These are phyloP conservation scores for Vespertilio murinus DNA, from an alignment of 2,797 vertebrate species.

Conservation along the genomic window DNA sequence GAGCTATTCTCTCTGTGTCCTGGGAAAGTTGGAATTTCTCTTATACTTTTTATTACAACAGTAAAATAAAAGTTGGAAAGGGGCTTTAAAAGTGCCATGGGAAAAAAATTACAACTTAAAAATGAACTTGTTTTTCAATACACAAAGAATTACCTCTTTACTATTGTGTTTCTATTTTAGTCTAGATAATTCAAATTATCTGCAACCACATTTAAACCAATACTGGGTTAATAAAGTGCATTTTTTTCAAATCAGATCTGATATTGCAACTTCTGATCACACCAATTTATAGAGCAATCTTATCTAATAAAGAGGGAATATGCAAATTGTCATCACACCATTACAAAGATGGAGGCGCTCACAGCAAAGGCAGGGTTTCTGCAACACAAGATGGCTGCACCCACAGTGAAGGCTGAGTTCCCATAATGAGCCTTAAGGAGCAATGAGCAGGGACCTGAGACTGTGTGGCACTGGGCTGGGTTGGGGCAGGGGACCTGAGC, in stretches of 20 bases:
- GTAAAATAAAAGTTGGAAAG: constrained; percentile 29
- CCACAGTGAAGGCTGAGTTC: too few species aligned
- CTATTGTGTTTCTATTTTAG: neutral
- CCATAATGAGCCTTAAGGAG: too few species aligned
- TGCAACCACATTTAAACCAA: neutral
- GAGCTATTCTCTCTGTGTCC: neutral
- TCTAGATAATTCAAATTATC: neutral
- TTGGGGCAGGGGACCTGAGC: too few species aligned
- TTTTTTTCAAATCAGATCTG: neutral
- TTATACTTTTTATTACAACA: neutral
- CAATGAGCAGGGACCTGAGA: too few species aligned
- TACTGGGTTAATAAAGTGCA: neutral
- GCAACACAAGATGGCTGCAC: too few species aligned
- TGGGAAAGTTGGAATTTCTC: neutral
- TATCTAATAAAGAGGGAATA: too few species aligned
- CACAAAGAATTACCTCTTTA: neutral
- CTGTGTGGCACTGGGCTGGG: too few species aligned
- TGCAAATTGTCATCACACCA: too few species aligned
- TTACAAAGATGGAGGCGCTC: too few species aligned
- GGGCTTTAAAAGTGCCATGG: constrained; percentile 7
- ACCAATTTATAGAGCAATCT: neutral
- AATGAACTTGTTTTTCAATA: constrained; percentile 33
- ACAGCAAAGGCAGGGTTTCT: too few species aligned
- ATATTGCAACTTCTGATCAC: neutral
- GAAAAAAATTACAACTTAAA: neutral